These are phyloP conservation scores for Charanyca ferruginea DNA, from an alignment of 2,888 invertebrate genomes.

Conservation along the genomic window DNA sequence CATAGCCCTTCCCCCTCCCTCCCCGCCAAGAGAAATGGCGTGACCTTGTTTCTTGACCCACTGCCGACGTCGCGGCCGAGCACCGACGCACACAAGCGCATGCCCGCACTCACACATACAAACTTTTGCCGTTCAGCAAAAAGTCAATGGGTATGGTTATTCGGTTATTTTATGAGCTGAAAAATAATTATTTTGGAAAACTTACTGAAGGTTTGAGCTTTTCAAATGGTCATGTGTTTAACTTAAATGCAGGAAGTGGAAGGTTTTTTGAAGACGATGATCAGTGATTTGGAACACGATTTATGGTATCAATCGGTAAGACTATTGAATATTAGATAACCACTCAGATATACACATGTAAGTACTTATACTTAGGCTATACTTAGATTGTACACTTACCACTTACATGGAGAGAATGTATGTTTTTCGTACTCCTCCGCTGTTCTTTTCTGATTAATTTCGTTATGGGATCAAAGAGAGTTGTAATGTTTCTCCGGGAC, in stretches of 20 bases:
- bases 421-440: too few relatives aligned
- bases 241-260: not conserved
- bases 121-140: slow-evolving; percentile 53
- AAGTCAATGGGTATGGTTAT: slow-evolving; percentile 36
- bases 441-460: too few relatives aligned
- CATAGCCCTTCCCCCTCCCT: slow-evolving; percentile 64
- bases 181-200: slow-evolving; percentile 12
- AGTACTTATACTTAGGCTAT: too few relatives aligned
- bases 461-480: too few relatives aligned
- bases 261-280: not conserved
- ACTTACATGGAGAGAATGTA: too few relatives aligned
- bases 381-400: too few relatives aligned
- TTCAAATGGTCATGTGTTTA: not conserved
- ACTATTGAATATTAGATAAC: too few relatives aligned
- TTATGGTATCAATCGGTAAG: too few relatives aligned
- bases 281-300: too few relatives aligned
- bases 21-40: slow-evolving; percentile 84
- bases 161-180: slow-evolving; percentile 28
- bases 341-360: too few relatives aligned
- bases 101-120: slow-evolving; percentile 58
- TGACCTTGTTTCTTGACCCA: slow-evolving; percentile 90
- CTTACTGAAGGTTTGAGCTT: too few relatives aligned
- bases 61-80: slow-evolving; percentile 88
- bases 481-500: too few relatives aligned
- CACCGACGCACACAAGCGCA: slow-evolving; percentile 73